Evolutionary conservation across 1,140 invertebrate species (phyloP).

Genomic region (Cryptotermes secundus): DNA sequence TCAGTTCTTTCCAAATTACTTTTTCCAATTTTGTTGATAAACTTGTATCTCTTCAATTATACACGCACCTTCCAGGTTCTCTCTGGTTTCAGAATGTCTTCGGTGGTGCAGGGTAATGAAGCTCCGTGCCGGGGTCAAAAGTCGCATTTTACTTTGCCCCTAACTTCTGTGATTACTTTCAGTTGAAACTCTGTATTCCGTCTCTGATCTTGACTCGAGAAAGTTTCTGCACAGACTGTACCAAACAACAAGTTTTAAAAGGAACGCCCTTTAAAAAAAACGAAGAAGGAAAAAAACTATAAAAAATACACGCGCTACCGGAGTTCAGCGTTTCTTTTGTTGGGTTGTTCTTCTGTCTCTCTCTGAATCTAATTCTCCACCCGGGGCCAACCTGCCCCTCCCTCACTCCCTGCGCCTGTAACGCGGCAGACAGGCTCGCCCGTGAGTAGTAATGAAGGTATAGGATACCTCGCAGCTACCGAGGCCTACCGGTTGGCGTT

Average conservation of each 20-base stretch:
- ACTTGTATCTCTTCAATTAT: too few relatives aligned
- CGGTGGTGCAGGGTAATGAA: too few relatives aligned
- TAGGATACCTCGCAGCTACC: background rate
- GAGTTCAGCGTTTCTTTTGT: background rate
- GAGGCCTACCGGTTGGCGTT: background rate
- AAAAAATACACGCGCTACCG: background rate
- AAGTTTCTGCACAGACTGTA: background rate
- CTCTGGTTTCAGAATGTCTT: too few relatives aligned
- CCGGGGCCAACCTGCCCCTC: background rate
- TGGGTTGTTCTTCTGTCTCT: background rate
- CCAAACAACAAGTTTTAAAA: background rate
- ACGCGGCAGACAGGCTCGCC: background rate
- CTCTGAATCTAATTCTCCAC: background rate
- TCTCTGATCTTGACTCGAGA: too few relatives aligned
- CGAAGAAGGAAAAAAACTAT: background rate
- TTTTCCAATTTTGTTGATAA: too few relatives aligned
- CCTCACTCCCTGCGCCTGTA: background rate
- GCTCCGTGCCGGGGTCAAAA: too few relatives aligned
- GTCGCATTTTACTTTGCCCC: too few relatives aligned
- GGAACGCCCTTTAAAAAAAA: background rate
- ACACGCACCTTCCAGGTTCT: too few relatives aligned
- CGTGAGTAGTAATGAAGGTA: background rate
- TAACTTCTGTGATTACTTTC: too few relatives aligned
- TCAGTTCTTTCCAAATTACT: too few relatives aligned
- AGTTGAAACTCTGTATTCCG: too few relatives aligned